Evolutionary conservation across 1,140 invertebrate species (phyloP).

Genomic region (Trichonephila inaurata): DNA sequence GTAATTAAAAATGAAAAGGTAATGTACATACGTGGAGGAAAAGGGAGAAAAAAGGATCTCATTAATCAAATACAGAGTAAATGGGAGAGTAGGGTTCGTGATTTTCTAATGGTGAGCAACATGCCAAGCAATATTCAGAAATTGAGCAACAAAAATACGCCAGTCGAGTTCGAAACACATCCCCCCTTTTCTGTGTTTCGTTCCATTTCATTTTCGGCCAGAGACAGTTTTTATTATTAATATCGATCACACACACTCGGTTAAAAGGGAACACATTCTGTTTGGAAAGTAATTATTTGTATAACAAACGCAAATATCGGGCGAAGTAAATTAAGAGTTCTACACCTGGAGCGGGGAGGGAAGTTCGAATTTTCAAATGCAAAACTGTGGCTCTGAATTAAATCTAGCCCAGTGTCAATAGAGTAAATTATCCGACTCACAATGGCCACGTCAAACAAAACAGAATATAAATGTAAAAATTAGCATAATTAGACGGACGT

Average conservation of each 20-base stretch:
- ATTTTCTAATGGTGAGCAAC: conserved; percentile 69
- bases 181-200: neutral
- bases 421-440: neutral
- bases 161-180: neutral
- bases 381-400: conserved; percentile 2
- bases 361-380: neutral
- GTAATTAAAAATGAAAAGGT: conserved; percentile 74
- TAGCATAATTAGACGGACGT: neutral
- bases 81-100: conserved; percentile 58
- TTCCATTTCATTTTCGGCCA: conserved; percentile 37
- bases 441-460: neutral
- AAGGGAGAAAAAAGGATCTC: conserved; percentile 48
- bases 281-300: conserved; percentile 52
- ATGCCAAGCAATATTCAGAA: conserved; percentile 66
- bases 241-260: conserved; percentile 43
- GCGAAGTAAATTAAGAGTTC: neutral
- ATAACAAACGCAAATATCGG: conserved; percentile 36
- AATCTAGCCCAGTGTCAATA: neutral
- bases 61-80: conserved; percentile 67
- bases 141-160: conserved; percentile 70
- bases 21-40: conserved; percentile 55
- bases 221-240: conserved; percentile 61
- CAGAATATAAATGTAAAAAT: too few relatives aligned
- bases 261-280: neutral
- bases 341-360: neutral